Percentiles rank a stretch among this genome's conserved stretches.
These are phyloP conservation scores for Psilopsiagon aymara DNA, from an alignment of 2,113 vertebrate genomes.

Conservation along the genomic window DNA sequence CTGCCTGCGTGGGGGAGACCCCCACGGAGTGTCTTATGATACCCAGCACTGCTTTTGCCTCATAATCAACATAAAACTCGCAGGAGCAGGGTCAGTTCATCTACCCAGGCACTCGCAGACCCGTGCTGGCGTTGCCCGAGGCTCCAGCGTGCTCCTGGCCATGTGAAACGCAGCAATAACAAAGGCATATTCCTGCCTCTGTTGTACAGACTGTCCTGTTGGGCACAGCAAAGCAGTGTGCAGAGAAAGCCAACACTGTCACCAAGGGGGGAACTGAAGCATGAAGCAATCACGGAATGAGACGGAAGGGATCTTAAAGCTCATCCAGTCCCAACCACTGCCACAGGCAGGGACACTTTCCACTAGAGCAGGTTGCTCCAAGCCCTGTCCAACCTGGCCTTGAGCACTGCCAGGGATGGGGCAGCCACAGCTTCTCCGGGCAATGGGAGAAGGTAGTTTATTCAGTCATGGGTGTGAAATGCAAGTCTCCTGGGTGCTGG, in stretches of 20 bases:
- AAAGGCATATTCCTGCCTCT: not conserved
- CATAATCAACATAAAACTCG: not conserved
- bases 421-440: not conserved
- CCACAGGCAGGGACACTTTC: not conserved
- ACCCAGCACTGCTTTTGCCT: not conserved
- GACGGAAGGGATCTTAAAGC: not conserved
- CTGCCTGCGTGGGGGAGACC: no score
- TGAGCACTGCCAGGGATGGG: not conserved
- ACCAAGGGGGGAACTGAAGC: not conserved
- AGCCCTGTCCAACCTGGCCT: not conserved
- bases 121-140: not conserved
- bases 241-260: not conserved
- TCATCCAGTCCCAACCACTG: not conserved
- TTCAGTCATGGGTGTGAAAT: not conserved
- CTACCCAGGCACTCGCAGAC: not conserved
- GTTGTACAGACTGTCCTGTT: not conserved
- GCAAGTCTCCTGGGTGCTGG: not conserved
- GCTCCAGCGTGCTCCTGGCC: fast-evolving
- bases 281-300: not conserved
- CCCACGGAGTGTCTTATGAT: no score
- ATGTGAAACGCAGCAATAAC: not conserved
- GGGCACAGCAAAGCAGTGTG: not conserved
- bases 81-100: not conserved
- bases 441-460: not conserved
- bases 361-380: not conserved